These are phyloP conservation scores for Mesorhabditis sp. DNA, from an alignment of 2,888 invertebrate genomes.

Conservation along the genomic window DNA sequence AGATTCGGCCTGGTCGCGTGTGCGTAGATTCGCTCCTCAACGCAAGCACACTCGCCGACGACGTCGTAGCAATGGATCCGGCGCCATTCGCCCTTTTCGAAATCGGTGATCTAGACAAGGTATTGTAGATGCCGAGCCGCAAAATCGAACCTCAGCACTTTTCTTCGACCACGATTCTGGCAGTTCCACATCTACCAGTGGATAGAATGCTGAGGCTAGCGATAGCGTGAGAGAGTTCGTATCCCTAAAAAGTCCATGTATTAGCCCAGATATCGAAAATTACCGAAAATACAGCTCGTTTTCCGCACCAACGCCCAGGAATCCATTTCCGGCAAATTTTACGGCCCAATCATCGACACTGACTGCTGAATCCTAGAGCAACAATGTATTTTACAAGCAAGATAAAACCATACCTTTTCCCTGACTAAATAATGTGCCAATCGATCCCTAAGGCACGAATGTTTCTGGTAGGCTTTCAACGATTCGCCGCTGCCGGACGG, in stretches of 20 bases:
- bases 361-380: conserved; percentile 24
- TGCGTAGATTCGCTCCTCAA: conserved; percentile 33
- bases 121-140: background rate
- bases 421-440: background rate
- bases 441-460: background rate
- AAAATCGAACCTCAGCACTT: background rate
- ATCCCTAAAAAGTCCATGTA: background rate
- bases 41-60: conserved; percentile 43
- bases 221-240: background rate
- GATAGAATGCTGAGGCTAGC: background rate
- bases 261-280: background rate
- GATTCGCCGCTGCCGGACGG: background rate
- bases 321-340: conserved; percentile 50
- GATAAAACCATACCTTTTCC: background rate
- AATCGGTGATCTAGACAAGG: background rate
- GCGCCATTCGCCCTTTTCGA: background rate
- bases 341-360: conserved; percentile 28
- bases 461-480: no score
- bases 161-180: conserved; percentile 5
- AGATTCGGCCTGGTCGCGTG: conserved; percentile 41
- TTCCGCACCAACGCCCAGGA: conserved; percentile 41
- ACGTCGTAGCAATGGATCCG: conserved; percentile 1
- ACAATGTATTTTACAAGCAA: background rate
- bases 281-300: conserved; percentile 5
- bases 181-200: conserved; percentile 3